phyloP scores from a whole-genome alignment of 2,888 invertebrate genomes.

The Pyrocoelia pectoralis region DNA sequence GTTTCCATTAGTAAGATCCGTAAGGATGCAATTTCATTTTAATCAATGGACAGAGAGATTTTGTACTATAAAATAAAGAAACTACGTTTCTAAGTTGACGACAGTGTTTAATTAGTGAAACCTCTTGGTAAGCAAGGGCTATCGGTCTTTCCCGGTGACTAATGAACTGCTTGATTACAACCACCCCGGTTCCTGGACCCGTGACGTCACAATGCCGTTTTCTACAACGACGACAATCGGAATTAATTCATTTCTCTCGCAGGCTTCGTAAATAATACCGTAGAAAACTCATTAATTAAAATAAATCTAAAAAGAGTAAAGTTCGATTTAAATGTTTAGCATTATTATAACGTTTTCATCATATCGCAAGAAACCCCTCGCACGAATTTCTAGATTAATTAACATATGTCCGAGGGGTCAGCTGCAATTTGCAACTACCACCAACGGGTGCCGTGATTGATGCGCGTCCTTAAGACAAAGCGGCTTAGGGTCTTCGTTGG shows the following conservation, averaged over 20 bases:
- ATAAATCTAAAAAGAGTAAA: slow-evolving; percentile 11
- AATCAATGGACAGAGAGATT: background rate
- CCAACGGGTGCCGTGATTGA: slow-evolving; percentile 42
- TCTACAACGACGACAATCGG: slow-evolving; percentile 52
- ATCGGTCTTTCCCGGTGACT: slow-evolving; percentile 61
- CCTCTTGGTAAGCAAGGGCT: slow-evolving; percentile 54
- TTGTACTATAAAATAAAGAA: slow-evolving; percentile 17
- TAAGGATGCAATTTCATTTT: background rate
- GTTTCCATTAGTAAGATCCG: background rate
- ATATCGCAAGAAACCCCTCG: slow-evolving; percentile 35
- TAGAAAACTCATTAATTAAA: slow-evolving; percentile 12
- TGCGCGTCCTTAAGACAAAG: slow-evolving; percentile 45
- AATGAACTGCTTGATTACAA: slow-evolving; percentile 61
- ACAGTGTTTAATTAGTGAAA: slow-evolving; percentile 59
- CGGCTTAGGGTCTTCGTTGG: slow-evolving; percentile 47
- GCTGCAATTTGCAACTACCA: slow-evolving; percentile 40
- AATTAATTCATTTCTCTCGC: slow-evolving; percentile 57
- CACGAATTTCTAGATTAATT: slow-evolving; percentile 41
- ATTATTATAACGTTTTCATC: slow-evolving; percentile 40
- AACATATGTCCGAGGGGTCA: slow-evolving; percentile 49
- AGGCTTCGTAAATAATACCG: slow-evolving; percentile 35
- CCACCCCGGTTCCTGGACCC: slow-evolving; percentile 36
- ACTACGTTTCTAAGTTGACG: slow-evolving; percentile 38
- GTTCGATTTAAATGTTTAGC: slow-evolving; percentile 20
- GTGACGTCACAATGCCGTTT: slow-evolving; percentile 36